Base-by-base conservation (phyloP, 2,113 vertebrate species). In the Corydoras sp. region DNA sequence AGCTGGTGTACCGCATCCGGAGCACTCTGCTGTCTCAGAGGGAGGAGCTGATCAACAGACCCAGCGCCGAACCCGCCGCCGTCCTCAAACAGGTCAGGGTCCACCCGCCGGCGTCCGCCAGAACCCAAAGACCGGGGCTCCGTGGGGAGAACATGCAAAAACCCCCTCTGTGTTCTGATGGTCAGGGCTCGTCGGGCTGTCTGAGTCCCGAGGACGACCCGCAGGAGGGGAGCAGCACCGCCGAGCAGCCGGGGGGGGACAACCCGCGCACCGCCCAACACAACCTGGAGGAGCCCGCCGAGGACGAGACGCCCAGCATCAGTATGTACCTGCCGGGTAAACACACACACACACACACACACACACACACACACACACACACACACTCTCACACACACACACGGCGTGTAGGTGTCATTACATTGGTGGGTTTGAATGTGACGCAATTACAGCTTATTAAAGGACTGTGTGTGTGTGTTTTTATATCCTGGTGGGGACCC, bases 291-390 rank as follows among this genome's bases (percentile, higher is more conserved):
- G 89, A 89, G 9, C 56, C 68, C 0, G n/a, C 75, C 15, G 88
- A 86, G 18, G 88, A 89, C 24, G 89, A 89, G 30, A 56, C 84
- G 3, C 83, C 87, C 73, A 81, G 81, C 76, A 86, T 79, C 78
- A 88, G 84, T 77, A 88, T 88, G 85, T 89, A 90, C 82, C 84
- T 91, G 81, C 89, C 90, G 85, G 89, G 89, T 90, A 84, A 84
- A 87, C 73, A 0, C 10, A 18, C 43, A 29, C 35, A 43, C 35
- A 43, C 35, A 43, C 18, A 24, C 18, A 0, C 10, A 18, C 43
- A 29, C 35, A 43, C 35, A 43, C 35, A 43, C 18, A 24, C 18
- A 24, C 18, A 24, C 18, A 14, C 24, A 6, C 49, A 49, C 31
- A 49, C 32, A 48, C 67, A 63, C 31, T 7, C 35, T 58, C 13